Percentiles rank a stretch among this genome's conserved stretches.
Conservation (phyloP, 2,797 vertebrate genomes). For the Halcyon chelicuti region DNA sequence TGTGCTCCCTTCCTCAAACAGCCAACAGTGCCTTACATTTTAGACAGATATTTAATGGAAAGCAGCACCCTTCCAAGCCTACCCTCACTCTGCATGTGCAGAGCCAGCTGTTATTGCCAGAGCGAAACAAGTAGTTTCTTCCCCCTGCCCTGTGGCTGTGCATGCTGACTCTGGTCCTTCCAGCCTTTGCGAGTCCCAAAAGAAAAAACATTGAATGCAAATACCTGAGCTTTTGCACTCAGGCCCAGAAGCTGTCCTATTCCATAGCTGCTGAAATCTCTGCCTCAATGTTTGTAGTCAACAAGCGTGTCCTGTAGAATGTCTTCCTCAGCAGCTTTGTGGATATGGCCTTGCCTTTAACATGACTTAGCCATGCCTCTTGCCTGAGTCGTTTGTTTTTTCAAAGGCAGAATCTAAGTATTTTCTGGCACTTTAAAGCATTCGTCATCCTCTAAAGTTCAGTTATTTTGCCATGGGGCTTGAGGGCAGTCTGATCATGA, state of each 20-base stretch:
- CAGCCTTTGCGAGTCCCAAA: neutral
- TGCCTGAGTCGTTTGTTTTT: neutral
- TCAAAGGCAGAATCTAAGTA: neutral
- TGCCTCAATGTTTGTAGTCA: rapidly evolving
- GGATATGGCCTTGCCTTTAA: neutral
- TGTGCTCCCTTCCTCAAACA: neutral
- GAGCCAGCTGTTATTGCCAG: neutral
- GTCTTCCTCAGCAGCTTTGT: neutral
- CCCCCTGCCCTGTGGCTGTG: neutral
- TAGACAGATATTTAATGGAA: neutral
- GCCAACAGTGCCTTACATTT: neutral
- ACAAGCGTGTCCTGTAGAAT: neutral
- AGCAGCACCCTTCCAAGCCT: slow-evolving; percentile 5
- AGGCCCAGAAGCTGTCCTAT: neutral
- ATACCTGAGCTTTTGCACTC: neutral
- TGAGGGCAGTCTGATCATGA: neutral
- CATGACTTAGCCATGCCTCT: neutral
- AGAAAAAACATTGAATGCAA: neutral
- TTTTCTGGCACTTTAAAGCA: neutral
- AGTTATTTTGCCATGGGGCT: neutral
- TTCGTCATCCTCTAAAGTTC: neutral
- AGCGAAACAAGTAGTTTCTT: slow-evolving; percentile 5
- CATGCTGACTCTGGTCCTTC: slow-evolving; percentile 47
- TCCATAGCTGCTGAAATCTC: neutral
- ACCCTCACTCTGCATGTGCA: rapidly evolving